Percentiles rank a stretch among this genome's conserved stretches.
Evolutionary conservation across 2,113 vertebrate species (phyloP).

Genomic region (Melierax canorus): DNA sequence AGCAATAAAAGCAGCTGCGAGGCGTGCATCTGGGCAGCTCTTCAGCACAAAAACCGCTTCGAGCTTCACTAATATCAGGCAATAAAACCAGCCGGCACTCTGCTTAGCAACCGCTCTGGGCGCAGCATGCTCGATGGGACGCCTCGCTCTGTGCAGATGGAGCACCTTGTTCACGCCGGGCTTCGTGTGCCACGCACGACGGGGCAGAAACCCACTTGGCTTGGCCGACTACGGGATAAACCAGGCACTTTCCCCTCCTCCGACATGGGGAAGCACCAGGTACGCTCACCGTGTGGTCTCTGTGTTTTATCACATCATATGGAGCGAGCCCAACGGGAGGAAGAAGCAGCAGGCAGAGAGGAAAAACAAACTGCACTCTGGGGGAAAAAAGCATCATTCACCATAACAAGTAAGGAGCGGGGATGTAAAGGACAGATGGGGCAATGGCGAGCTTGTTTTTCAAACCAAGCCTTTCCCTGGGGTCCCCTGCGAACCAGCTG

Average conservation of each 20-base stretch:
- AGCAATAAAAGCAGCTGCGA: neutral
- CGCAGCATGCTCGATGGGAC: neutral
- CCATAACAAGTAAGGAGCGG: neutral
- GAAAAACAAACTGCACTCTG: neutral
- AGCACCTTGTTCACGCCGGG: neutral
- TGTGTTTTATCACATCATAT: neutral
- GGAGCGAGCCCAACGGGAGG: neutral
- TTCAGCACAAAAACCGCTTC: neutral
- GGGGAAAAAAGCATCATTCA: neutral
- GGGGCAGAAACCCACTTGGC: neutral
- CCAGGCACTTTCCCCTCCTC: neutral
- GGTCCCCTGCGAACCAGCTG: neutral
- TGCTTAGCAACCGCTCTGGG: neutral
- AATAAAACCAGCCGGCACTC: neutral
- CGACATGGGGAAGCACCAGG: neutral
- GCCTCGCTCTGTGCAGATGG: neutral
- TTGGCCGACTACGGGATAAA: rapidly evolving
- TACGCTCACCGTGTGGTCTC: rapidly evolving
- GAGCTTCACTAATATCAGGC: neutral
- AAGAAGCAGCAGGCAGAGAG: neutral
- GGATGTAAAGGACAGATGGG: neutral
- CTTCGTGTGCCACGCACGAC: rapidly evolving
- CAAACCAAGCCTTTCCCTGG: neutral
- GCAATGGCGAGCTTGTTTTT: neutral
- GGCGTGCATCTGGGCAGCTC: neutral